These are phyloP conservation scores for Fopius arisanus DNA, from an alignment of 1,140 invertebrate genomes.

Conservation along the genomic window DNA sequence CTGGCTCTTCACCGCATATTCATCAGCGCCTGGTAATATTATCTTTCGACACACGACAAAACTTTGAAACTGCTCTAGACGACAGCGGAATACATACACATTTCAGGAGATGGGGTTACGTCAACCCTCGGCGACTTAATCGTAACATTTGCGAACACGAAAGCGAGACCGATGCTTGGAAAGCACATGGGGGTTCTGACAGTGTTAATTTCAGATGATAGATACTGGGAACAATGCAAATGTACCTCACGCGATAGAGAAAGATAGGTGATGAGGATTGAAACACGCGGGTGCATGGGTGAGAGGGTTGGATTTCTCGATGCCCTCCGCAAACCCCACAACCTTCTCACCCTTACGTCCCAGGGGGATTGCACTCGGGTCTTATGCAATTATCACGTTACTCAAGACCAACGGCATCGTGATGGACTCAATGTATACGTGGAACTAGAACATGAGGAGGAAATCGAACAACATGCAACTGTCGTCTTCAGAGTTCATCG, in stretches of 20 bases:
- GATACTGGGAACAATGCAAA: slow-evolving; percentile 42
- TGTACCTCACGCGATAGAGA: slow-evolving; percentile 45
- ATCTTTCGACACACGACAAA: no score
- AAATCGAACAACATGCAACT: not conserved
- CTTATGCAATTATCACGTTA: slow-evolving; percentile 31
- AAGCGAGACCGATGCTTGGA: slow-evolving; percentile 5
- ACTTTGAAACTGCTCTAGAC: not conserved
- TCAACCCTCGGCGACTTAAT: slow-evolving; percentile 26
- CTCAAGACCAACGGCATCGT: not conserved
- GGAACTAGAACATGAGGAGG: slow-evolving; percentile 5
- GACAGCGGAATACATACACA: not conserved
- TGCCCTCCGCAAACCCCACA: not conserved
- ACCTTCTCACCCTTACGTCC: not conserved
- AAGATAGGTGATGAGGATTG: not conserved
- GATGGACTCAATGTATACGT: not conserved
- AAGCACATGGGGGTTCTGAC: slow-evolving; percentile 23
- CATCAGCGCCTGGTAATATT: no score
- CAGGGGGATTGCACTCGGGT: not conserved
- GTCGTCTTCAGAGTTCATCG: not conserved
- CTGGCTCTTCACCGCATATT: no score
- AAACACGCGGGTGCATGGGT: not conserved
- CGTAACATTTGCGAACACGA: slow-evolving; percentile 19
- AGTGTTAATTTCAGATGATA: slow-evolving; percentile 52
- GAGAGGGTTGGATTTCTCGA: not conserved
- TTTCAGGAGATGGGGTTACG: not conserved